Evolutionary conservation across 2,797 vertebrate species (phyloP).

Genomic region (Lindbergichthys nudifrons): DNA sequence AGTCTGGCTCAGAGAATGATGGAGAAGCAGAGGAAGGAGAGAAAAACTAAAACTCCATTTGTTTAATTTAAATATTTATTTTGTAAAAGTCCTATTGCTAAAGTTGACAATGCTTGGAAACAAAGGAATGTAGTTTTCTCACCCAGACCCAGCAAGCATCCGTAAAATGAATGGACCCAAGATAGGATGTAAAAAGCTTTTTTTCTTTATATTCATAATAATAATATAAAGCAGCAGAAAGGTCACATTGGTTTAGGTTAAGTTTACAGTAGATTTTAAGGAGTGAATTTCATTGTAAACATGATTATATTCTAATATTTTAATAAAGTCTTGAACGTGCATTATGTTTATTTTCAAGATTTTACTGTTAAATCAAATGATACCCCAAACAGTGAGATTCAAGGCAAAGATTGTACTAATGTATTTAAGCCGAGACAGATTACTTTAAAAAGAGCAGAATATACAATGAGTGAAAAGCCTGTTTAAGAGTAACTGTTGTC

Average conservation of each 20-base stretch:
- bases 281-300: conserved; percentile 1
- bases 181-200: background rate
- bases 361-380: background rate
- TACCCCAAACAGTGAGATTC: background rate
- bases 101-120: conserved; percentile 2
- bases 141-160: background rate
- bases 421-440: background rate
- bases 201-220: conserved; percentile 17
- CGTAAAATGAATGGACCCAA: background rate
- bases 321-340: conserved; percentile 36
- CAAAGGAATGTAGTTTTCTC: background rate
- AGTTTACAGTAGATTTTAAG: conserved; percentile 32
- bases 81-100: conserved; percentile 21
- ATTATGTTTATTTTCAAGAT: too few species aligned
- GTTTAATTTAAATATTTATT: conserved; percentile 12
- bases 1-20: conserved; percentile 59
- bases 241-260: conserved; percentile 11
- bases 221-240: conserved; percentile 7
- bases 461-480: background rate
- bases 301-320: conserved; percentile 17
- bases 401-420: background rate
- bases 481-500: background rate
- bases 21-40: conserved; percentile 44
- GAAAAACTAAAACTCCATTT: conserved; percentile 42
- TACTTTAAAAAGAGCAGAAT: background rate